Evolutionary conservation across 2,888 invertebrate genomes (phyloP), one percentile per base, ranked within the genome.

Genomic region (Mycalesis mineus): DNA sequence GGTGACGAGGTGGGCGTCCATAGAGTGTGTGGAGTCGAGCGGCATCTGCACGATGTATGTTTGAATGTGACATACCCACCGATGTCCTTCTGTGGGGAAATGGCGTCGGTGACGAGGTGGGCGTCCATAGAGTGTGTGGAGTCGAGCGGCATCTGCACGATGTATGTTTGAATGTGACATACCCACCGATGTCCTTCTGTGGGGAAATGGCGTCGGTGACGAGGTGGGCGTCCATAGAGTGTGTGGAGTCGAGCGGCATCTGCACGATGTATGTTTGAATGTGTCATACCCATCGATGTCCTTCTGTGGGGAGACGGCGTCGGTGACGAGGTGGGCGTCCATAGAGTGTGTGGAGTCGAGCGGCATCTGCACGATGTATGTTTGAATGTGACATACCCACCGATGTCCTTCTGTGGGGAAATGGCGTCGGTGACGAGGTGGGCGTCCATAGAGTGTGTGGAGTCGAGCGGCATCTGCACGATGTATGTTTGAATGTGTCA

Each of bases 181-280:
- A 97, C 97, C 97, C 98, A 83, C 98, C 98, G 14, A 98, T 98
- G 90, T 98, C 98, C 87, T 99, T 99, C 47, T 92, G 92, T 0
- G 97, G 95, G 0, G 93, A 92, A 4, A 99, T 98, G 5, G 95
- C 88, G 75, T 99, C 97, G 0, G 97, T 96, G 69, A 98, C 92
- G 55, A 94, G 91, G 78, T 96, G 95, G 0, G 96, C 93, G 86
- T 99, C 95, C 63, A 99, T 98, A 68, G 91, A 77, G 69, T 94
- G 93, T 0, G 92, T 92, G 33, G 94, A 92, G 78, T 99, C 99
- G 61, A 99, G 87, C 0, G 99, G 99, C 94, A 97, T 96, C 91
- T 98, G 98, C 0, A 98, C 97, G 68, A 98, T 98, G 74, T n/a
- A n/a, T n/a, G 7, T 6, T 33, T 6, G 9, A 33, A 15, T 7